Base-by-base conservation (phyloP, 2,113 vertebrate genomes). In the Engraulis encrasicolus region DNA sequence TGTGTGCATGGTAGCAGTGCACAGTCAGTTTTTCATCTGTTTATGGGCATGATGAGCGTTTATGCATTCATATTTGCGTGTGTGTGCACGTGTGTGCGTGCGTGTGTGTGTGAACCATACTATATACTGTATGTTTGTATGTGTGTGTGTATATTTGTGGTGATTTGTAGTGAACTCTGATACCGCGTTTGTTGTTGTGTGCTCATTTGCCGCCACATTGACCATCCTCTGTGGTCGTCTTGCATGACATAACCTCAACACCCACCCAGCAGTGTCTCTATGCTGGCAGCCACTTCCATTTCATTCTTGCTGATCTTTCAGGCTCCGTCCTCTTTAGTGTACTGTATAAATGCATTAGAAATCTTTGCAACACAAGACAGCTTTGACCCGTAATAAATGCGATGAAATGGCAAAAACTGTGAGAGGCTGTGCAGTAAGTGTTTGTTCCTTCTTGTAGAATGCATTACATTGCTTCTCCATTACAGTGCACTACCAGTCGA, bases 281-380 rank as follows among this genome's bases (percentile, higher is more conserved):
- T 17, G 61, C 61, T 71, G 23, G 1, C 61, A 34, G 14, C 61
- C 27, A 66, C 34, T 34, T 71, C 27, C 27, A 12, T 12, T 34
- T 34, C 1, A 34, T 74, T 74, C 31, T n/a, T 74, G 66, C 66
- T 74, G 66, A 74, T 74, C 27, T 74, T 74, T 74, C 66, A 74
- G 31, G 66, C 66, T 74, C 66, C 27, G 11, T 36, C 9, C 66
- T 2, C 12, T 15, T 14, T 27, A 36, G 66, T 20, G n/a, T n/a
- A n/a, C n/a, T n/a, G n/a, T n/a, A n/a, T n/a, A 74, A 66, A 36
- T 74, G 66, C 31, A 34, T 27, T 34, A 74, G 27, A 34, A 74
- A 74, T 74, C 66, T n/a, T n/a, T n/a, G n/a, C n/a, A n/a, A 2
- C 31, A 27, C 23, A 14, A 66, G 58, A 66, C 2, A 27, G 9